phyloP scores from a whole-genome alignment of 2,888 invertebrate species.

The Platerodrilus igneus region DNA sequence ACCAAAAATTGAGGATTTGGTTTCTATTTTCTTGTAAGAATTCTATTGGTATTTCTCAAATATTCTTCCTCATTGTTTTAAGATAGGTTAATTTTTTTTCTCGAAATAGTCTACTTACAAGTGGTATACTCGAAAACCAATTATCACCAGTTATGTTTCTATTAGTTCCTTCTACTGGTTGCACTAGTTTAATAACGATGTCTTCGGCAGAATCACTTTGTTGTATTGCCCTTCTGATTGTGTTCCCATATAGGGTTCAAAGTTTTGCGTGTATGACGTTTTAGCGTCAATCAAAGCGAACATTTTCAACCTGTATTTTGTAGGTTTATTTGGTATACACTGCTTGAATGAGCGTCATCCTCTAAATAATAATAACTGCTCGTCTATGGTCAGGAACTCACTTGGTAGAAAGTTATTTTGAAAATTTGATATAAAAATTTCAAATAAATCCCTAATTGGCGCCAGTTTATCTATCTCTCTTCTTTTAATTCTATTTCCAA shows the following conservation, averaged over 20 bases:
- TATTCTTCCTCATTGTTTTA: constrained; percentile 20
- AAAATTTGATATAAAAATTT: constrained; percentile 32
- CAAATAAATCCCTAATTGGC: constrained; percentile 29
- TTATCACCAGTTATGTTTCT: constrained; percentile 34
- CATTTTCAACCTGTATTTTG: constrained; percentile 34
- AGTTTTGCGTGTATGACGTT: constrained; percentile 27
- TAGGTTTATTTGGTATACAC: constrained; percentile 35
- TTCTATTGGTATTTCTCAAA: constrained; percentile 13
- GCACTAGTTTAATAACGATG: constrained; percentile 22
- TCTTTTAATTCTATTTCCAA: constrained; percentile 9
- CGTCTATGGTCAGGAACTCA: constrained; percentile 32
- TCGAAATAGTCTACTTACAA: constrained; percentile 14
- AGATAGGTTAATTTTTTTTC: constrained; percentile 17
- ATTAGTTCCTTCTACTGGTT: constrained; percentile 26
- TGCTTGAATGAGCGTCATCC: constrained; percentile 27
- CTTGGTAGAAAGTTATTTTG: constrained; percentile 23
- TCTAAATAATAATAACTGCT: constrained; percentile 29
- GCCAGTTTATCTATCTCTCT: constrained; percentile 23
- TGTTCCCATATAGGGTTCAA: constrained; percentile 30
- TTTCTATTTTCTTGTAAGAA: neutral
- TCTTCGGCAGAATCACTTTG: constrained; percentile 20
- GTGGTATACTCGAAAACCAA: constrained; percentile 28
- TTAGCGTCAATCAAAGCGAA: constrained; percentile 28
- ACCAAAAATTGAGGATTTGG: constrained; percentile 3
- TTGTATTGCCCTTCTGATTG: constrained; percentile 29